These are phyloP conservation scores for Simalia tracyae DNA, from an alignment of 2,797 vertebrate species.

Conservation along the genomic window DNA sequence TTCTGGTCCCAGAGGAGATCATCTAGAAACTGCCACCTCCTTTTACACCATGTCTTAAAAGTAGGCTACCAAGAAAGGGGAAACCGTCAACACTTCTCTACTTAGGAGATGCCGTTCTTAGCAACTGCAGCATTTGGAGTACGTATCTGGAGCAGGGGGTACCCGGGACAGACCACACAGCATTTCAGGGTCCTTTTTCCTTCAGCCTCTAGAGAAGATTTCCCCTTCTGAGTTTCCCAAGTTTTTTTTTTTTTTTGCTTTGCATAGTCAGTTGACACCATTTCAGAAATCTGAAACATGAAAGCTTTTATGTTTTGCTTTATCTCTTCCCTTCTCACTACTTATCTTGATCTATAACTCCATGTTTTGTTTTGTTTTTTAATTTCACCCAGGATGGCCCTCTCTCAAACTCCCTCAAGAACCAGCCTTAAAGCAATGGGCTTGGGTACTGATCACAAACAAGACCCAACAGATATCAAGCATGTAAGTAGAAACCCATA, in stretches of 20 bases:
- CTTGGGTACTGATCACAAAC: background rate
- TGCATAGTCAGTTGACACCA: background rate
- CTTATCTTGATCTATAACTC: background rate
- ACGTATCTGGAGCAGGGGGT: background rate
- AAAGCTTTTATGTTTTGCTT: background rate
- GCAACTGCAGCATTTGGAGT: background rate
- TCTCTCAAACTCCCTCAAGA: background rate
- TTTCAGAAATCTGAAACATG: background rate
- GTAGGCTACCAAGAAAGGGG: background rate
- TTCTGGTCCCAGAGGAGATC: background rate
- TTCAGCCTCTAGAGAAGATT: background rate
- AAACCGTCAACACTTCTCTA: background rate
- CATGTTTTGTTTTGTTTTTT: background rate
- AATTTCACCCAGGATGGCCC: background rate
- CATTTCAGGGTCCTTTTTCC: background rate
- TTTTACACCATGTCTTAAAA: background rate
- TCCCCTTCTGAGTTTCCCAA: background rate
- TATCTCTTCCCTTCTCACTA: background rate
- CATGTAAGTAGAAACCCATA: background rate
- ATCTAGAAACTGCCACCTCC: background rate
- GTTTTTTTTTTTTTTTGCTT: background rate
- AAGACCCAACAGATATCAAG: background rate
- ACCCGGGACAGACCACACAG: background rate
- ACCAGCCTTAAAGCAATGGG: background rate
- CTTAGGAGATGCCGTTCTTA: background rate